Evolutionary conservation across 2,797 vertebrate species (phyloP).

Genomic region (Cryptoprocta ferox): DNA sequence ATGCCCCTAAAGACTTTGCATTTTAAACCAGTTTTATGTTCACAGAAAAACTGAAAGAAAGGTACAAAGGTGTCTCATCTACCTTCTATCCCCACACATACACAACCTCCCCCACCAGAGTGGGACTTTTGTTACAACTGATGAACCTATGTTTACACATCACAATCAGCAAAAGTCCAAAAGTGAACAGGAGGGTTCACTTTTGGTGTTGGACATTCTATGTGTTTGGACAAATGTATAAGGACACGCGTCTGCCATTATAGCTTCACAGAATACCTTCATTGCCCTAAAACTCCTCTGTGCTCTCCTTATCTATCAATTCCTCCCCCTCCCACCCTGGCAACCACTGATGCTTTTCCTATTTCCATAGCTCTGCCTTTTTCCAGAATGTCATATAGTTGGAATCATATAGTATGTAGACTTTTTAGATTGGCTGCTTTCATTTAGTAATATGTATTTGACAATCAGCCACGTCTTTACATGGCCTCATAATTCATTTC

Average conservation of each 20-base stretch:
- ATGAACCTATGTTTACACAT: neutral
- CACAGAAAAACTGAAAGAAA: neutral
- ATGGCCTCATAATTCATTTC: neutral
- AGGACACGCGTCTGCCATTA: neutral
- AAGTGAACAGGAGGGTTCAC: neutral
- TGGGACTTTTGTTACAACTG: fast-evolving
- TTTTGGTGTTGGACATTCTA: neutral
- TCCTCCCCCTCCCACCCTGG: too few species aligned
- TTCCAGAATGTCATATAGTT: neutral
- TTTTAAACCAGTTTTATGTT: neutral
- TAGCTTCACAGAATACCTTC: neutral
- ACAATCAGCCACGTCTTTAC: neutral
- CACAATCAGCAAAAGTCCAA: neutral
- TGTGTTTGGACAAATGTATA: neutral
- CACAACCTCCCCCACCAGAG: neutral
- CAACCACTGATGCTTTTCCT: neutral
- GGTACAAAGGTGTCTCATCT: neutral
- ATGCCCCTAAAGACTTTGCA: neutral
- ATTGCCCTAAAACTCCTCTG: neutral
- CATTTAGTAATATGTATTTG: neutral
- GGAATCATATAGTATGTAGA: neutral
- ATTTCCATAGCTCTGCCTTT: neutral
- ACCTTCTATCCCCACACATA: fast-evolving
- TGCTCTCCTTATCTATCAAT: neutral
- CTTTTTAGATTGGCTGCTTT: neutral